Evolutionary conservation across 30 jellyfish, hydroid and myxozoan genomes (phyloP).

Genomic region (Aurelia sp.): DNA sequence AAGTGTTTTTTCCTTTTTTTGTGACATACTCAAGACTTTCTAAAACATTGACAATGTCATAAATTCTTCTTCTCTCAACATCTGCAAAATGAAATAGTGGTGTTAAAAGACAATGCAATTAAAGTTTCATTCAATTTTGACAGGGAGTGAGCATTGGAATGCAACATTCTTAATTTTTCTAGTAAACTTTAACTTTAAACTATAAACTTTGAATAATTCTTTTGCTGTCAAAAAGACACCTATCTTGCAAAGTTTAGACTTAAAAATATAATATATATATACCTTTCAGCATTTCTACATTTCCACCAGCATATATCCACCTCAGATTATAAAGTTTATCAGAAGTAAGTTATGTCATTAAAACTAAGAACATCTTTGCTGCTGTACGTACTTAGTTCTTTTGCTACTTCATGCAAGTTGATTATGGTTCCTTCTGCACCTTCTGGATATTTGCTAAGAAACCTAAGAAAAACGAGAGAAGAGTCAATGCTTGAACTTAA

Average conservation of each 20-base stretch:
- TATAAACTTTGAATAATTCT: no score
- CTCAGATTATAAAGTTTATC: neutral
- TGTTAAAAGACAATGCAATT: no score
- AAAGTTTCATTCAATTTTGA: no score
- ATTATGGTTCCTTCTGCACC: conserved; percentile 71
- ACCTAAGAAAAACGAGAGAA: conserved; percentile 34
- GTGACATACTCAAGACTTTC: conserved; percentile 90
- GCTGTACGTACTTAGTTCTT: conserved; percentile 56
- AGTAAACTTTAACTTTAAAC: no score
- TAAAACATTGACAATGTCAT: conserved; percentile 92
- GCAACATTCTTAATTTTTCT: no score
- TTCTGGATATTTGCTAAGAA: conserved; percentile 73
- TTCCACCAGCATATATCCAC: no score
- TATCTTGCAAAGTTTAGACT: no score
- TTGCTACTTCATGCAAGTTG: conserved; percentile 82
- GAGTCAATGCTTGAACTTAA: no score
- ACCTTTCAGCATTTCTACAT: no score
- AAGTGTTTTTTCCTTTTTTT: conserved; percentile 80
- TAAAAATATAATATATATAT: no score
- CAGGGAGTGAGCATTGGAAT: no score
- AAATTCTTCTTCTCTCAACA: conserved; percentile 88
- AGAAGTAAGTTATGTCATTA: neutral
- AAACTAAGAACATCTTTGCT: neutral
- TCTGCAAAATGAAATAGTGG: conserved; percentile 34
- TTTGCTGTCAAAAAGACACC: no score